phyloP scores from a whole-genome alignment of 2,113 vertebrate genomes.

The Clinocottus analis region DNA sequence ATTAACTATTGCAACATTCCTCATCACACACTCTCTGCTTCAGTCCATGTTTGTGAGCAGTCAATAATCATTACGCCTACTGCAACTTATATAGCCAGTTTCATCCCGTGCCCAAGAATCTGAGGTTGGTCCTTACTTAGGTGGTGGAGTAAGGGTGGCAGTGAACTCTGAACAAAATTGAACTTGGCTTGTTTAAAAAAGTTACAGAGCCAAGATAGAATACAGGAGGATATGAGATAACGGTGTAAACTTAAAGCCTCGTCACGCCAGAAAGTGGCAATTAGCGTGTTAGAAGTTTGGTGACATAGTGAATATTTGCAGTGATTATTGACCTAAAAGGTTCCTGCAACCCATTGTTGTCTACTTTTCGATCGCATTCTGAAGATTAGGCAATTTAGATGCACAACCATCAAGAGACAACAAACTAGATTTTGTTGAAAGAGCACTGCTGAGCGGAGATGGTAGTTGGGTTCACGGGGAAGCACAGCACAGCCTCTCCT shows the following conservation, averaged over 20 bases:
- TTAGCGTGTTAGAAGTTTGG: not conserved
- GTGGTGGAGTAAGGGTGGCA: slow-evolving; percentile 9
- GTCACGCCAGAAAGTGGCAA: not conserved
- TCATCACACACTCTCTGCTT: slow-evolving; percentile 46
- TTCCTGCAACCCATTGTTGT: not conserved
- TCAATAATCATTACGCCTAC: slow-evolving; percentile 29
- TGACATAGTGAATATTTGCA: not conserved
- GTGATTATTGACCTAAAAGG: not conserved
- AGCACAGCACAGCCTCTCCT: slow-evolving; percentile 74
- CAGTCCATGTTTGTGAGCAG: slow-evolving; percentile 53
- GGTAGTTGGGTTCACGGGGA: slow-evolving; percentile 24
- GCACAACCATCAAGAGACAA: not conserved
- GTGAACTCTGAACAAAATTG: not conserved
- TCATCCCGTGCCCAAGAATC: not conserved
- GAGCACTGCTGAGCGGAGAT: not conserved
- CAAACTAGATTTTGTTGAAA: not conserved
- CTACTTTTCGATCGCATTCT: not conserved
- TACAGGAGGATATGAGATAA: not conserved
- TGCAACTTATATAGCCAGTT: slow-evolving; percentile 10
- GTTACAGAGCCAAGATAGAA: not conserved
- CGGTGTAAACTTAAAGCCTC: not conserved
- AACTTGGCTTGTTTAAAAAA: not conserved
- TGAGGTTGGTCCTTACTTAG: not conserved
- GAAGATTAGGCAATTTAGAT: not conserved
- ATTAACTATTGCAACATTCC: slow-evolving; percentile 50